These are phyloP conservation scores for Hartigia nigra DNA, from an alignment of 2,888 invertebrate species.

Conservation along the genomic window DNA sequence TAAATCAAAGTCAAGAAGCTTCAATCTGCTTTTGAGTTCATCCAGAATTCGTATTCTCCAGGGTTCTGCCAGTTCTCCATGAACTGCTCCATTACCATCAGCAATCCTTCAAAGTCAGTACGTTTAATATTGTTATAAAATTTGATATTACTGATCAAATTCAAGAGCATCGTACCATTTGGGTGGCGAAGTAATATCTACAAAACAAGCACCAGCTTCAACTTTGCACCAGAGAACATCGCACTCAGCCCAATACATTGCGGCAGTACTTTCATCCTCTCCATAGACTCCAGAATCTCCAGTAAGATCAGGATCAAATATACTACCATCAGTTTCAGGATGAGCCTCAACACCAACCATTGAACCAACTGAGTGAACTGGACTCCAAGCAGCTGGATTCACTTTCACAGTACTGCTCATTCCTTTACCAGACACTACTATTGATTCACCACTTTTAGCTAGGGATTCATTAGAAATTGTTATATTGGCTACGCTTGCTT, in stretches of 20 bases:
- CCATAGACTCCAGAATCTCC: constrained; percentile 83
- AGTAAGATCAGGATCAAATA: constrained; percentile 79
- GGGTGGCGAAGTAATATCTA: constrained; percentile 80
- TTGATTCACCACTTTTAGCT: constrained; percentile 60
- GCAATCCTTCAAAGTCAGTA: constrained; percentile 50
- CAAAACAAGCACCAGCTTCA: constrained; percentile 81
- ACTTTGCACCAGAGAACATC: constrained; percentile 86
- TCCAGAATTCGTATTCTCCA: constrained; percentile 83
- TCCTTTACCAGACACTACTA: constrained; percentile 62
- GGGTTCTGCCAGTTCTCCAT: constrained; percentile 76
- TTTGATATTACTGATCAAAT: background rate
- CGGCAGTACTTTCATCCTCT: constrained; percentile 80
- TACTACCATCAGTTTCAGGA: constrained; percentile 84
- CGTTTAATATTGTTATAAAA: constrained; percentile 9
- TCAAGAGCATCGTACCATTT: constrained; percentile 72
- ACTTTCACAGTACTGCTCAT: constrained; percentile 63
- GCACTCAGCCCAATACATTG: constrained; percentile 82
- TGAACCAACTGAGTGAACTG: constrained; percentile 87
- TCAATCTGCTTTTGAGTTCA: constrained; percentile 73
- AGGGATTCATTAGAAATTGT: constrained; percentile 63
- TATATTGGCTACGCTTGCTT: constrained; percentile 60
- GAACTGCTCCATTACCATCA: constrained; percentile 71
- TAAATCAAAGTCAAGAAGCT: constrained; percentile 67
- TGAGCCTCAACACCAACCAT: constrained; percentile 87
- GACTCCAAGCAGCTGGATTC: constrained; percentile 88